Conservation (phyloP, 37 sponge, comb jelly and placozoan species). For the Eunapius fragilis region DNA sequence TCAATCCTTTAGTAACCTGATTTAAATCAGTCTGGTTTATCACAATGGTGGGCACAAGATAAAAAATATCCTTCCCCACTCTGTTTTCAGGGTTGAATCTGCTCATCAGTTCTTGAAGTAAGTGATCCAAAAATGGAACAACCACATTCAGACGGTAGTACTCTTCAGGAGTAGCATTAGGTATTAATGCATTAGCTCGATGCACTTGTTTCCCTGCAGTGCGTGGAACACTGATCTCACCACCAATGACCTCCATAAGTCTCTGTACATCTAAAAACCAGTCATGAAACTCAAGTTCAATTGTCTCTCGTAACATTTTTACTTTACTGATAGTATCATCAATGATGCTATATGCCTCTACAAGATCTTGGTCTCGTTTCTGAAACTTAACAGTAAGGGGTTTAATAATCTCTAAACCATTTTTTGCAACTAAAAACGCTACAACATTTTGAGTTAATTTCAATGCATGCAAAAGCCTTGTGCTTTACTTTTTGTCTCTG, state of each 20-base stretch:
- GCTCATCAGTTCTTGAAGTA: constrained; percentile 25
- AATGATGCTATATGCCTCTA: constrained; percentile 25
- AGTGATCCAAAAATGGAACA: constrained; percentile 28
- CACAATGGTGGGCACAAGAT: too few relatives aligned
- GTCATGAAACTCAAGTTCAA: too few relatives aligned
- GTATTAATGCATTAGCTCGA: constrained; percentile 25
- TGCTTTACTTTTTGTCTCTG: constrained; percentile 54
- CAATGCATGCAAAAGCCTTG: constrained; percentile 34
- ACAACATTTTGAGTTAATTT: constrained; percentile 37
- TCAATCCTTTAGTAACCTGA: too few relatives aligned
- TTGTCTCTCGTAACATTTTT: too few relatives aligned
- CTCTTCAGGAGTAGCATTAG: constrained; percentile 16
- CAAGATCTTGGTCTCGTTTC: constrained; percentile 38
- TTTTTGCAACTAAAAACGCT: constrained; percentile 34
- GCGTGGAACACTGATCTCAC: constrained; percentile 1
- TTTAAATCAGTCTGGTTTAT: too few relatives aligned
- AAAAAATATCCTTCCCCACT: too few relatives aligned
- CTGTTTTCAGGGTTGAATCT: constrained; percentile 9
- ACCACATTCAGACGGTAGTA: constrained; percentile 24
- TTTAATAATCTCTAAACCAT: constrained; percentile 17
- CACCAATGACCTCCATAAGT: too few relatives aligned
- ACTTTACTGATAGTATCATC: not conserved
- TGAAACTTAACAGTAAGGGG: constrained; percentile 31
- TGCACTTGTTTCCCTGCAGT: constrained; percentile 15
- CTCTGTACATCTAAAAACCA: too few relatives aligned